Base-by-base conservation (phyloP, 2,888 invertebrate genomes). In the Mesorhabditis spiculigera region DNA sequence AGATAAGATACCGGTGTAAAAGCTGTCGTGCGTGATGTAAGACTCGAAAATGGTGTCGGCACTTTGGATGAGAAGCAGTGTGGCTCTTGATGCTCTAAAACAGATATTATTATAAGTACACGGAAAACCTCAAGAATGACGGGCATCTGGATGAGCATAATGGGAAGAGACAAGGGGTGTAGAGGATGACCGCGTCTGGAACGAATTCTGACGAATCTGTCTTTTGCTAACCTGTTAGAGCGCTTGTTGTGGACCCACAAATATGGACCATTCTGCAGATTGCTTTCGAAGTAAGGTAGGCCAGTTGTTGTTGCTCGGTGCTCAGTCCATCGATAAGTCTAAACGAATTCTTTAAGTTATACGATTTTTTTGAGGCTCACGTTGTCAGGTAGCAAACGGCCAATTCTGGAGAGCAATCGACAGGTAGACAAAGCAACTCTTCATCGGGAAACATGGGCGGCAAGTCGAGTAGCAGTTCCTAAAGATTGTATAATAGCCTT, bases 101-200 rank as follows among this genome's bases (percentile, higher is more conserved):
- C 58, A 50, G n/a, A 50, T 13, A 50, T 50, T n/a, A 50, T 50
- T n/a, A 50, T 13, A 50, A 50, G 8, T 13, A 50, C 58, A 50
- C 58, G 8, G 8, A 50, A 13, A 13, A 50, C 58, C 58, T 50
- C 58, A 50, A 50, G n/a, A 50, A 50, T n/a, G 58, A 50, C n/a
- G 58, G 58, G n/a, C 58, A 50, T n/a, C 58, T 50, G 8, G 58
- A 50, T 50, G 58, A 50, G 58, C 58, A 50, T n/a, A 50, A 50
- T 50, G 58, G 58, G 3, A 50, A 50, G n/a, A 50, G 58, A n/a
- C 58, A 50, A 13, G 58, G 58, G n/a, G 58, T 50, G 58, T 50
- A 50, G 58, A 50, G 58, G n/a, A 50, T 50, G 58, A 50, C 58
- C 8, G 58, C 58, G n/a, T 50, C 58, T 50, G 58, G n/a, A 50